Percentiles rank a stretch among this genome's conserved stretches.
Conservation (phyloP, 2,888 invertebrate species). For the Ophraella communa region DNA sequence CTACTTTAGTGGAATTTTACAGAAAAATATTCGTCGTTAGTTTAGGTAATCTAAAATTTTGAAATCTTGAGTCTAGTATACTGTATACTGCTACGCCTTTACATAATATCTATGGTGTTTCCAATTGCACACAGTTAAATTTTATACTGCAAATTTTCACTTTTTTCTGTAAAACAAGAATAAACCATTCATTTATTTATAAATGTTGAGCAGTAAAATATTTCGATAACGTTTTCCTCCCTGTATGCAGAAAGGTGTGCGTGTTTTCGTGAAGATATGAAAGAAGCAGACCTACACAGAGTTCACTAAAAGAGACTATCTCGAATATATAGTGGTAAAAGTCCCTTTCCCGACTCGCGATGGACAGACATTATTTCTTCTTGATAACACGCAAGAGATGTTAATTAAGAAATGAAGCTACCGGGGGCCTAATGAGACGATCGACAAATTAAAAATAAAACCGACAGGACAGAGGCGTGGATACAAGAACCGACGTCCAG, state of each 20-base stretch:
- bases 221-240: not conserved
- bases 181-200: too few relatives aligned
- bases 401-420: constrained; percentile 60
- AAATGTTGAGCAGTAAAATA: not conserved
- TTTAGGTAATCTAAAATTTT: too few relatives aligned
- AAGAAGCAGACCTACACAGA: constrained; percentile 55
- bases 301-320: constrained; percentile 55
- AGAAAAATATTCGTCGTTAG: too few relatives aligned
- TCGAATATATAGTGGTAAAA: constrained; percentile 50
- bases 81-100: too few relatives aligned
- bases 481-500: not conserved
- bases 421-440: constrained; percentile 58
- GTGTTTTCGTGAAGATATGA: constrained; percentile 52
- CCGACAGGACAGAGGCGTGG: constrained; percentile 28
- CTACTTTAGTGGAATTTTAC: too few relatives aligned
- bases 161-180: too few relatives aligned
- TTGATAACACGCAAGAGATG: constrained; percentile 58
- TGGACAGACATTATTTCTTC: constrained; percentile 52
- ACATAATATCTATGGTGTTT: too few relatives aligned
- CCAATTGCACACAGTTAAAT: too few relatives aligned
- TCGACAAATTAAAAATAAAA: constrained; percentile 41
- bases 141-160: too few relatives aligned
- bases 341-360: constrained; percentile 42
- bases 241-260: constrained; percentile 44
- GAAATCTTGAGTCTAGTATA: too few relatives aligned